Conservation (phyloP, 2,113 vertebrate species). For the Charina bottae region DNA sequence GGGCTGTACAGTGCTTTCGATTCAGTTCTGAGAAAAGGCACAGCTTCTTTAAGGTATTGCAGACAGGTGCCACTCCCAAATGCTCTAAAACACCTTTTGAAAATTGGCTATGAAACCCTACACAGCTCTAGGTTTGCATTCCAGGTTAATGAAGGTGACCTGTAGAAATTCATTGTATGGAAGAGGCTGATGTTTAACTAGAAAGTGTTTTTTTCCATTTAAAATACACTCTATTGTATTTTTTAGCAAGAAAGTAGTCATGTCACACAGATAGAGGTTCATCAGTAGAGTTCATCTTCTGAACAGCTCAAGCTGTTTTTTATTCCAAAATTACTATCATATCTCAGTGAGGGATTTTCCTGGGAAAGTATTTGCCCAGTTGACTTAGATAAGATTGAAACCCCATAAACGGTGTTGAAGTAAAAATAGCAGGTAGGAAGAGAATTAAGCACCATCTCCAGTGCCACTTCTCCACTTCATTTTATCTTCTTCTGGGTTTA, state of each 20-base stretch:
- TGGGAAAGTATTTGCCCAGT: neutral
- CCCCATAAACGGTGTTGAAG: neutral
- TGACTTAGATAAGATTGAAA: neutral
- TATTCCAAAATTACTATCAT: neutral
- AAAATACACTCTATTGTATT: neutral
- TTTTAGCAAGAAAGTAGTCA: neutral
- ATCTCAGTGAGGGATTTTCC: neutral
- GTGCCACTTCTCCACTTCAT: neutral
- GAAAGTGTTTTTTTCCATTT: accelerated
- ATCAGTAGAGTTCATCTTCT: neutral
- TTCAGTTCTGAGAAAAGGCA: neutral
- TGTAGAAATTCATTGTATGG: neutral
- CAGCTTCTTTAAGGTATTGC: neutral
- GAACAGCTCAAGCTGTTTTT: neutral
- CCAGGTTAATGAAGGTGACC: neutral
- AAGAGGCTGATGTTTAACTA: accelerated
- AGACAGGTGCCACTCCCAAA: neutral
- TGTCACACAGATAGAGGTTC: neutral
- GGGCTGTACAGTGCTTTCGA: neutral
- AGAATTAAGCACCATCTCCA: no score
- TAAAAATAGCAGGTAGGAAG: neutral
- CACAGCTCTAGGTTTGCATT: neutral
- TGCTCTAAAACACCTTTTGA: neutral
- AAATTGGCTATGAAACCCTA: neutral
- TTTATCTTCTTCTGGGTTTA: neutral